Evolutionary conservation across 2,888 invertebrate species (phyloP), one percentile per base, ranked within the genome.

Genomic region (Prionchulus punctatus): DNA sequence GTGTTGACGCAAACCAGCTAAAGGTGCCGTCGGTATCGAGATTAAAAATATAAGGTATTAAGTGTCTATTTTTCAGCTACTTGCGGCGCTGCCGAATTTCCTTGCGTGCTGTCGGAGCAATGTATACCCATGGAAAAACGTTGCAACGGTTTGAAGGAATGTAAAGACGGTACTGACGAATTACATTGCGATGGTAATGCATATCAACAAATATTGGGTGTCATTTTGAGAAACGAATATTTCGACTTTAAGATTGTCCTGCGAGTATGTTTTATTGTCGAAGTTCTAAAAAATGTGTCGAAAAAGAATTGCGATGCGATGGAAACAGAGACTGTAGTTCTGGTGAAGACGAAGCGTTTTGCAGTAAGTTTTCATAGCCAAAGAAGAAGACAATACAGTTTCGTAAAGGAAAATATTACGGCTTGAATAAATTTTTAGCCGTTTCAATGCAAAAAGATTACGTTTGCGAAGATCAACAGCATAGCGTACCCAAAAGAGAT

Each of bases 131-230:
- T 64, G 1, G 58, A 57, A 26, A 63, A 65, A 48, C 62, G 69
- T 30, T 69, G 69, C 56, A 68, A 69, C 45, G 69, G 69, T 1
- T 51, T 67, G 28, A 54, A 60, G n/a, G 68, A 69, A 53, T 69
- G 69, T 58, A 58, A 57, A 28, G 69, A 69, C 53, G 68, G 67
- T 42, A 70, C 67, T 1, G 69, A 69, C 58, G 69, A 69, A 55
- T 57, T 60, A 36, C 57, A 64, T 36, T 69, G 69, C 53, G 64
- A 69, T 50, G 62, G 67, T 67, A 43, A 60, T 26, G 26, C 58
- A 2, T 21, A 23, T 47, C 4, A n/a, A 50, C n/a, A n/a, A 2
- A 4, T 57, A 25, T 18, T 36, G n/a, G n/a, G n/a, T n/a, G n/a
- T n/a, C n/a, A n/a, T n/a, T n/a, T n/a, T n/a, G n/a, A n/a, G n/a